Base-by-base conservation (phyloP, 2,797 vertebrate genomes). In the Pangasius krempfi region DNA sequence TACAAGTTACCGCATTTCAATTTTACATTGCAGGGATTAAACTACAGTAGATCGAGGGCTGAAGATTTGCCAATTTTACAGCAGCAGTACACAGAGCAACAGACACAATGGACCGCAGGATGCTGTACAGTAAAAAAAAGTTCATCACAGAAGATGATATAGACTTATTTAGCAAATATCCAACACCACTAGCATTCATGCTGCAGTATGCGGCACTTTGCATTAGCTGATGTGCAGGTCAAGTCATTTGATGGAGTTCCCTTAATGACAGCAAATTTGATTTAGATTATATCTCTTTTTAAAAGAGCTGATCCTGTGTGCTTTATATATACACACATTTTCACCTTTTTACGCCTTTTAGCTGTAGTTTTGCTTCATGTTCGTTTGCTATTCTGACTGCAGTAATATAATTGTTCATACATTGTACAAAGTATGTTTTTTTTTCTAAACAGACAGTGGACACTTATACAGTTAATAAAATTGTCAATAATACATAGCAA, bases 361-460 rank as follows among this genome's bases (percentile, higher is more conserved):
- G 25, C 68, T 86, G 79, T 89, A 82, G 44, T 58, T 40, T 73
- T 30, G n/a, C 75, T 79, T 87, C 13, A 18, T 84, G 44, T 12
- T 79, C 18, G 86, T 47, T 66, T 66, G 22, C 68, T 80, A 1
- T 88, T 64, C 70, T 76, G 70, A 70, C 86, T 87, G 86, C 62
- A 52, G 33, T 60, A 40, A 72, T 82, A 16, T 83, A 70, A 66
- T 75, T 80, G 79, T 82, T 75, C 27, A 82, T 89, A 84, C 84
- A 83, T 30, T 89, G 85, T 89, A 89, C 79, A 89, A 86, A 89
- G 68, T 70, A 56, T 16, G 30, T 70, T 16, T 76, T 79, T 58
- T 83, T 86, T 68, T 75, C 25, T 86, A 83, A 89, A 56, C 40
- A 18, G 16, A 83, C 25, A 70, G 64, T 62, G 33, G 47, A 52